These are phyloP conservation scores for Leiothrix lutea DNA, from an alignment of 2,113 vertebrate genomes.

Conservation along the genomic window DNA sequence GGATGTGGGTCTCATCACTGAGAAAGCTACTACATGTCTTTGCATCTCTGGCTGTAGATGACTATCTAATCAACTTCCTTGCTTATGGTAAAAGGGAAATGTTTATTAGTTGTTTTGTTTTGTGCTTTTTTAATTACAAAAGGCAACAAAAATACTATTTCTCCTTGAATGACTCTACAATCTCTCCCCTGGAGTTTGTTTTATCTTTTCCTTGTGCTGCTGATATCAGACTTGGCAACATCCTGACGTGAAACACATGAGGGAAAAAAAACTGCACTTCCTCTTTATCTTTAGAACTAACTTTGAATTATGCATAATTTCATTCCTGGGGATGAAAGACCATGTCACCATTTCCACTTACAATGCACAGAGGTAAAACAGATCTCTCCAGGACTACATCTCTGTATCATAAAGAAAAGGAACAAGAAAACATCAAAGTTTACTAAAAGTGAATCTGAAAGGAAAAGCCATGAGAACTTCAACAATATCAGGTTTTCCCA, in stretches of 20 bases:
- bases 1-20: not conserved
- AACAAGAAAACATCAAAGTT: not conserved
- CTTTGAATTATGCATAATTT: not conserved
- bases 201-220: not conserved
- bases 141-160: not conserved
- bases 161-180: not conserved
- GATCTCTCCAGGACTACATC: not conserved
- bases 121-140: not conserved
- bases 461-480: not conserved
- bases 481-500: not conserved
- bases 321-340: not conserved
- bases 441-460: not conserved
- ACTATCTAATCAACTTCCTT: not conserved
- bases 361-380: not conserved
- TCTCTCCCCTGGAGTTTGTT: not conserved
- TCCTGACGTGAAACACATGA: not conserved
- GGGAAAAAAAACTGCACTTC: not conserved
- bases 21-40: not conserved
- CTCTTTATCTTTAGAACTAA: not conserved
- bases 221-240: not conserved
- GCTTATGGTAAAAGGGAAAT: not conserved
- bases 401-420: not conserved
- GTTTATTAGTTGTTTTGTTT: not conserved
- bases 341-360: not conserved
- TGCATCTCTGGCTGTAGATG: not conserved